Conservation (phyloP, 2,797 vertebrate species). For the Erethizon dorsatum region DNA sequence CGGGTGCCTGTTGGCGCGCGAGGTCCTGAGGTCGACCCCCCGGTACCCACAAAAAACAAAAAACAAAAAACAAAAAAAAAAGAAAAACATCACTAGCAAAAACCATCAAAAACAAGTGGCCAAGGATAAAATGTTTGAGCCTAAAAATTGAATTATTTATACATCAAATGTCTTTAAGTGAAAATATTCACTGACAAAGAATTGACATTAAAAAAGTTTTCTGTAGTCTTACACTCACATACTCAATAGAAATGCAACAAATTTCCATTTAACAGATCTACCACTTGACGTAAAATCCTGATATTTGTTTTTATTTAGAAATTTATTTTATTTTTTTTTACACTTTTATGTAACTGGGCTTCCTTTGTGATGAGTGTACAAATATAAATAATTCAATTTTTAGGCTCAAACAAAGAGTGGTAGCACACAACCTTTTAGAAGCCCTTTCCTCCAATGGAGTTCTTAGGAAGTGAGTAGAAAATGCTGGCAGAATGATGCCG, state of each 20-base stretch:
- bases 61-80: too few relatives aligned
- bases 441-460: not conserved
- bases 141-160: not conserved
- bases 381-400: too few relatives aligned
- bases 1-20: too few relatives aligned
- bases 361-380: too few relatives aligned
- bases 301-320: not conserved
- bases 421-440: too few relatives aligned
- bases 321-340: not conserved
- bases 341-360: not conserved
- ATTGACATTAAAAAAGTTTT: not conserved
- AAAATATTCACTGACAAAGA: not conserved
- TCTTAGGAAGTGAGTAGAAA: not conserved
- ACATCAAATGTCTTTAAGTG: not conserved
- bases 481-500: not conserved
- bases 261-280: not conserved
- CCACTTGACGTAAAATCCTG: not conserved
- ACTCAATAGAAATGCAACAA: not conserved
- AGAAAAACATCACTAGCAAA: not conserved
- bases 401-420: too few relatives aligned
- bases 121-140: not conserved
- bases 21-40: too few relatives aligned
- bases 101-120: not conserved
- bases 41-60: too few relatives aligned
- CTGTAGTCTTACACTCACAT: not conserved